Conservation (phyloP, 2,113 vertebrate genomes). For the Hiodon tergisus region DNA sequence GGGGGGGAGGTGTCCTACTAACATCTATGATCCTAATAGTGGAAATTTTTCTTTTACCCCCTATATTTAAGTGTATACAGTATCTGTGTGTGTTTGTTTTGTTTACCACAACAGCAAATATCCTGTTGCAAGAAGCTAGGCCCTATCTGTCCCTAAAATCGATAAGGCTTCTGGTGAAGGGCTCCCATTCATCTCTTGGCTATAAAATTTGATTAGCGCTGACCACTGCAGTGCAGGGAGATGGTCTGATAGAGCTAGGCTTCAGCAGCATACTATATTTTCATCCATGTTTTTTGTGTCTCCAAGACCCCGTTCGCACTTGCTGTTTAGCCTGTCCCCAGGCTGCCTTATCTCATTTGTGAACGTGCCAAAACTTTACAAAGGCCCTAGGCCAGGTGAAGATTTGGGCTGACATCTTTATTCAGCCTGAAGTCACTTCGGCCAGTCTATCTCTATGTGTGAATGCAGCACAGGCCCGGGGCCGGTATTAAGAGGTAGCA, state of each 20-base stretch:
- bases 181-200: slow-evolving; percentile 84
- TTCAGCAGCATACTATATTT: slow-evolving; percentile 56
- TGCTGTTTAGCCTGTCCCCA: too few species aligned
- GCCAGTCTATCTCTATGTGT: too few species aligned
- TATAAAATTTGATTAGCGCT: slow-evolving; percentile 87
- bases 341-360: too few species aligned
- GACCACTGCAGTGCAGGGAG: slow-evolving; percentile 78
- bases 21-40: slow-evolving; percentile 25
- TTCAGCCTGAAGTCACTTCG: too few species aligned
- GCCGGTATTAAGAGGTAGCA: too few species aligned
- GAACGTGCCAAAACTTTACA: too few species aligned
- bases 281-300: slow-evolving; percentile 36
- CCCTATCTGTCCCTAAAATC: slow-evolving; percentile 80
- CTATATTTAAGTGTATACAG: slow-evolving; percentile 26
- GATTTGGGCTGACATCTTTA: too few species aligned
- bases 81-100: slow-evolving; percentile 25
- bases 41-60: not conserved
- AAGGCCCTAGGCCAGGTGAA: too few species aligned
- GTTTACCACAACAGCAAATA: slow-evolving; percentile 91
- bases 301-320: too few species aligned
- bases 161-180: slow-evolving; percentile 75
- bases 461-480: too few species aligned
- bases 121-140: slow-evolving; percentile 77
- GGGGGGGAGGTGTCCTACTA: not conserved
- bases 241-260: slow-evolving; percentile 72